These are phyloP conservation scores for Poeciliopsis turneri DNA, from an alignment of 2,797 vertebrate species.

Conservation along the genomic window DNA sequence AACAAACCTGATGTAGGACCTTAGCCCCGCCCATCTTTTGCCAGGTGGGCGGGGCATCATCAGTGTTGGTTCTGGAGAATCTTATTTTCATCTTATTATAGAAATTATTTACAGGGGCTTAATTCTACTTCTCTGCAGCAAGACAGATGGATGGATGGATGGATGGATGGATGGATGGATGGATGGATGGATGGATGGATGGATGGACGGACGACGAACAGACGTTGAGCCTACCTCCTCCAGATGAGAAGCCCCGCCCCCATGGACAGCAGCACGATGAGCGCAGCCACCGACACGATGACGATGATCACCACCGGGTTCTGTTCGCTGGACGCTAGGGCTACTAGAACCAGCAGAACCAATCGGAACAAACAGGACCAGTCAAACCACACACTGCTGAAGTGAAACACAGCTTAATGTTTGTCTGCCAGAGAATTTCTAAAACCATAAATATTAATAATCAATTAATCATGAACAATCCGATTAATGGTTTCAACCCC, in stretches of 20 bases:
- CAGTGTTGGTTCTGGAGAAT: background rate
- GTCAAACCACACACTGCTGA: background rate
- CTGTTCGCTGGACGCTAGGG: slow-evolving; percentile 88
- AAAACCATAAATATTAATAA: too few relatives aligned
- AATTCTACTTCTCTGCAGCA: background rate
- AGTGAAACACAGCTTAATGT: background rate
- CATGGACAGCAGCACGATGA: slow-evolving; percentile 89
- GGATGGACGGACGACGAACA: too few relatives aligned
- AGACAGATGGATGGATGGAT: too few relatives aligned
- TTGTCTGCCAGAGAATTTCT: background rate
- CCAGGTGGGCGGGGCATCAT: too few relatives aligned
- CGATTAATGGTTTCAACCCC: too few relatives aligned
- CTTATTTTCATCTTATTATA: background rate
- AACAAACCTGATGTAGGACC: too few relatives aligned
- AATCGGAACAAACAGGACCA: background rate
- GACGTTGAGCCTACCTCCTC: slow-evolving; percentile 86
- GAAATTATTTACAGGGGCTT: background rate
- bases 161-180: too few relatives aligned
- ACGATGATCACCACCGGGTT: slow-evolving; percentile 86
- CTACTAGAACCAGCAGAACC: slow-evolving; percentile 71
- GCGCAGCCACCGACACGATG: slow-evolving; percentile 87
- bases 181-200: too few relatives aligned
- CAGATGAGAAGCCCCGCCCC: slow-evolving; percentile 87
- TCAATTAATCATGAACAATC: too few relatives aligned
- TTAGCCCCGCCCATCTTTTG: too few relatives aligned